These are phyloP conservation scores for Saturnia japonica DNA, from an alignment of 2,888 invertebrate species.

Conservation along the genomic window DNA sequence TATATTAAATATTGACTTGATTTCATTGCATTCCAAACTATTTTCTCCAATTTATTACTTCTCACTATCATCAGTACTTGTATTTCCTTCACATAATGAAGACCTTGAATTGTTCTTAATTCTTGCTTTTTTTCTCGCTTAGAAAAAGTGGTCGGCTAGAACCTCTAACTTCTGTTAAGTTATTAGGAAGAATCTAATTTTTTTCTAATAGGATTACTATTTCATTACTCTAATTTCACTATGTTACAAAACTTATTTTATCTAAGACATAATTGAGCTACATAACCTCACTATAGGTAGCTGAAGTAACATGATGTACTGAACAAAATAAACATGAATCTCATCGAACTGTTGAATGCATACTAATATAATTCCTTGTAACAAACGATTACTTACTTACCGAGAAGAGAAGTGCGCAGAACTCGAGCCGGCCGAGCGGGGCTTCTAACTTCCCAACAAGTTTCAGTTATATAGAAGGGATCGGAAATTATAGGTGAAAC, in stretches of 20 bases:
- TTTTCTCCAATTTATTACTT: neutral
- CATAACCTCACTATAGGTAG: neutral
- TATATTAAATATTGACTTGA: neutral
- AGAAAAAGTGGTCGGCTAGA: neutral
- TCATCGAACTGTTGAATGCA: conserved; percentile 17
- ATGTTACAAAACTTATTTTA: neutral
- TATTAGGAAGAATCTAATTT: neutral
- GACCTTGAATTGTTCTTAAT: neutral
- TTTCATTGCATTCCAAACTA: neutral
- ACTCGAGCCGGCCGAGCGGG: neutral
- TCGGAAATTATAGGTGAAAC: conserved; percentile 58
- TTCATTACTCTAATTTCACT: neutral
- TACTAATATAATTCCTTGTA: conserved; percentile 21
- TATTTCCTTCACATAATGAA: neutral
- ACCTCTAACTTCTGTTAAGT: neutral
- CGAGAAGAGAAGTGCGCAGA: neutral
- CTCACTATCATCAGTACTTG: neutral
- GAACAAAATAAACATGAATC: neutral
- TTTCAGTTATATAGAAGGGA: conserved; percentile 28
- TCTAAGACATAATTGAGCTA: too few species aligned
- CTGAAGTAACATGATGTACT: neutral
- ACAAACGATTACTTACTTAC: conserved; percentile 19
- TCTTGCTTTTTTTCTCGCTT: neutral
- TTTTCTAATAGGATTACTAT: too few species aligned
- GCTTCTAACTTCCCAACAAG: conserved; percentile 18